These are phyloP conservation scores for Calosoma granatense DNA, from an alignment of 1,140 invertebrate species.

Conservation along the genomic window DNA sequence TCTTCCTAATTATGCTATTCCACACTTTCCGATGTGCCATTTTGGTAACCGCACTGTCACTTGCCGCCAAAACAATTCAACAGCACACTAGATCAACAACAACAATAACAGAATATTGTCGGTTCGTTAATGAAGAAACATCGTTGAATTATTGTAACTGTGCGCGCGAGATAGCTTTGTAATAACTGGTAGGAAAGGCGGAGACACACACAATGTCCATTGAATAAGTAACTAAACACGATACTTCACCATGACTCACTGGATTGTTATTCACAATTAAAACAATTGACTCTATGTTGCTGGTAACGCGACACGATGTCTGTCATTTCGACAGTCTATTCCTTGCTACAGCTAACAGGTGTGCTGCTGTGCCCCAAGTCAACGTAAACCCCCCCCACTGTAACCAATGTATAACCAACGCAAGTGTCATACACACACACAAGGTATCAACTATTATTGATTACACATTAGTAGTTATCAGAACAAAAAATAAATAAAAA, in stretches of 20 bases:
- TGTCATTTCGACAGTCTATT: not conserved
- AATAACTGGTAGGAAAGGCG: too few relatives aligned
- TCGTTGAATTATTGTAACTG: not conserved
- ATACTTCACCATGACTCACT: not conserved
- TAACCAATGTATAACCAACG: too few relatives aligned
- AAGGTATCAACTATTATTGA: too few relatives aligned
- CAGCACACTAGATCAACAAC: not conserved
- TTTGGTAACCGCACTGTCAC: constrained; percentile 5
- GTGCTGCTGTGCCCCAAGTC: too few relatives aligned
- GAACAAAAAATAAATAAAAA: too few relatives aligned
- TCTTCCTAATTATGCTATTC: constrained; percentile 36
- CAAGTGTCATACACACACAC: too few relatives aligned
- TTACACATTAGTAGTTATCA: too few relatives aligned
- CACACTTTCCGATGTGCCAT: constrained; percentile 38
- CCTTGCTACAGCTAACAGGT: too few relatives aligned
- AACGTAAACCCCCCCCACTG: too few relatives aligned
- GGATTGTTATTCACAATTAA: not conserved
- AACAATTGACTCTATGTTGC: not conserved
- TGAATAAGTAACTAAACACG: not conserved
- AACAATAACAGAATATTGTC: not conserved
- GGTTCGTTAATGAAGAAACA: not conserved
- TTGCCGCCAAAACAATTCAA: not conserved
- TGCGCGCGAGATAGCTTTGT: not conserved
- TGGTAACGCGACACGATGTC: not conserved
- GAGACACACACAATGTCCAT: not conserved